Percentiles rank a stretch among this genome's conserved stretches.
These are phyloP conservation scores for Morpho deidamia DNA, from an alignment of 2,888 invertebrate species.

Conservation along the genomic window DNA sequence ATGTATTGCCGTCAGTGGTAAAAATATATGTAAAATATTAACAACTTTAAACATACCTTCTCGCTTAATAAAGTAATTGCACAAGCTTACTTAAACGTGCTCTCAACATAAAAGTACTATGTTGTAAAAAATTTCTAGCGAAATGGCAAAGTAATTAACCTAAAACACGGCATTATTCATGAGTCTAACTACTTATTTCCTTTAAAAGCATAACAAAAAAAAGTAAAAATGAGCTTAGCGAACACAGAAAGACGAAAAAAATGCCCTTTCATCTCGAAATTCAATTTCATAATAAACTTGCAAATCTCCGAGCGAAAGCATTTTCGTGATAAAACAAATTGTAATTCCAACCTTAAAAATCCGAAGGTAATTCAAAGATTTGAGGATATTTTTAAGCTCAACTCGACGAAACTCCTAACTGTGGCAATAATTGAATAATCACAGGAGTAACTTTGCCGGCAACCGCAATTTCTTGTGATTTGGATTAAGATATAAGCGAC, in stretches of 20 bases:
- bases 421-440: constrained; percentile 45
- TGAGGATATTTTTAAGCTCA: constrained; percentile 23
- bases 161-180: constrained; percentile 5
- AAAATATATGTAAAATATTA: too few species aligned
- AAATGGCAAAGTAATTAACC: constrained; percentile 4
- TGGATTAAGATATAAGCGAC: constrained; percentile 19
- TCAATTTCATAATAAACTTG: constrained; percentile 19
- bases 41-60: too few species aligned
- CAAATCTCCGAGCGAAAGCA: constrained; percentile 12
- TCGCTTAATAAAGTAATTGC: too few species aligned
- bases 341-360: constrained; percentile 21
- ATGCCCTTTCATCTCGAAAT: constrained; percentile 14
- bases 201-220: background rate
- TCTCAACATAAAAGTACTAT: background rate
- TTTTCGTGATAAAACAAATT: constrained; percentile 23
- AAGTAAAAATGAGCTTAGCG: background rate
- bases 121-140: background rate
- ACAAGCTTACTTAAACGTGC: too few species aligned
- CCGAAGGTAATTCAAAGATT: constrained; percentile 23
- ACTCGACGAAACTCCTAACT: constrained; percentile 27
- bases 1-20: too few species aligned
- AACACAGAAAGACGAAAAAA: constrained; percentile 1
- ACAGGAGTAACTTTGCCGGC: constrained; percentile 35
- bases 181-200: background rate
- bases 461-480: constrained; percentile 29